Percentiles rank a stretch among this genome's conserved stretches.
phyloP scores from a whole-genome alignment of 1,140 invertebrate species.

The Macrotrachela quadricornifera region DNA sequence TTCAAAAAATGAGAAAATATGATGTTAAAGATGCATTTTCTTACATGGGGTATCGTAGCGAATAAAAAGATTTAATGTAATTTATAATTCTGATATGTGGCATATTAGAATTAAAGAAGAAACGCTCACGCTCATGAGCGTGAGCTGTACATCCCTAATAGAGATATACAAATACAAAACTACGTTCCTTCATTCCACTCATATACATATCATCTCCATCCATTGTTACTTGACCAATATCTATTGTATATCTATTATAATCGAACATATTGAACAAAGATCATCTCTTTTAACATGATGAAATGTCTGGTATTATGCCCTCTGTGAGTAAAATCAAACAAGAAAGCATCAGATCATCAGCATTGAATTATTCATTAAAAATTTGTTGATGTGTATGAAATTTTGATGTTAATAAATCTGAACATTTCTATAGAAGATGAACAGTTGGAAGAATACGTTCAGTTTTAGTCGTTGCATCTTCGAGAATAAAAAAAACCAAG shows the following conservation, averaged over 20 bases:
- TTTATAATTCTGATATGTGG: no score
- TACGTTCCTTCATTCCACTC: constrained; percentile 4
- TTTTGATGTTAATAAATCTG: background rate
- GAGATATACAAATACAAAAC: background rate
- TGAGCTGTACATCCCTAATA: no score
- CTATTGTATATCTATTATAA: background rate
- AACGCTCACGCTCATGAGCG: no score
- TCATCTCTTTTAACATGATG: constrained; percentile 3
- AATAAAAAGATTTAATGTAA: no score
- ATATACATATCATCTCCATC: constrained; percentile 8
- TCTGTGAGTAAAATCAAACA: background rate
- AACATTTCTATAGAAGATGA: constrained; percentile 8
- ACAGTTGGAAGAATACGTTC: background rate
- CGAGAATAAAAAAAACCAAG: no score
- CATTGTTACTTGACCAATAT: constrained; percentile 1
- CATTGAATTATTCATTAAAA: constrained; percentile 4
- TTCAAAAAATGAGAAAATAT: no score
- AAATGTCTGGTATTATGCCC: constrained; percentile 2
- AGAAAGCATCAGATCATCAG: constrained; percentile 4
- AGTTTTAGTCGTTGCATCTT: no score
- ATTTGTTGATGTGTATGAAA: constrained; percentile 2
- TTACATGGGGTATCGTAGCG: no score
- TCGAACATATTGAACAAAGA: background rate
- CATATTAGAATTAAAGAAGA: no score
- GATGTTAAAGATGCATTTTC: no score